Base-by-base conservation (phyloP, 2,797 vertebrate species). In the Poeciliopsis turneri region DNA sequence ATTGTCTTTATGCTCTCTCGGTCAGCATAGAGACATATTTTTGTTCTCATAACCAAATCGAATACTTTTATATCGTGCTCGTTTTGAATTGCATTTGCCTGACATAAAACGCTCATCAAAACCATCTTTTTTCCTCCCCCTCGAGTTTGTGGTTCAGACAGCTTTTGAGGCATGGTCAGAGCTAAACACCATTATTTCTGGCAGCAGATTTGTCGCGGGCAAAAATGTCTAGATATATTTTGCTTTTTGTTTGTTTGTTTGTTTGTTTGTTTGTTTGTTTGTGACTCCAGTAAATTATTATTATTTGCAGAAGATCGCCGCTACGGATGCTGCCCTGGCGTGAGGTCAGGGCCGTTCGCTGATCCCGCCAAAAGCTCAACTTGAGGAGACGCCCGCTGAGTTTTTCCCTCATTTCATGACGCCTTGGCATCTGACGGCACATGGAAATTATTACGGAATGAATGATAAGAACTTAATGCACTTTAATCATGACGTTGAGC, bases 1-100 rank as follows among this genome's bases (percentile, higher is more conserved):
- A 39, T 45, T 36, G 36, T 75, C 73, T 71, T 33, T 33, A 33
- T 2, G 20, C 20, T 45, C 23, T 55, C n/a, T 16, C 64, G 23
- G 41, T 70, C 49, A 51, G 53, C 36, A 46, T 46, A 9, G 8
- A 23, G n/a, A 30, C 41, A 2, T 46, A 13, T 47, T 66, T 55
- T 30, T 53, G 74, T 25, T 10, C 2, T 55, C 20, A 33, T 68
- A 43, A 45, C 59, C 36, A 68, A 77, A 0, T 76, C 41, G 33
- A 75, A 36, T 15, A 20, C 41, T 47, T 75, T 76, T 47, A 49
- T 39, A 47, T 45, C 16, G 7, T 15, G 8, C 45, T 75, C 28
- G 46, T 23, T 75, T 39, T 30, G 20, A 41, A 69, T 68, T 77
- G 64, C 53, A 28, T 68, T 69, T 68, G 75, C 45, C 28, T 68